phyloP scores from a whole-genome alignment of 2,113 vertebrate genomes.

The Crotalus helleri region DNA sequence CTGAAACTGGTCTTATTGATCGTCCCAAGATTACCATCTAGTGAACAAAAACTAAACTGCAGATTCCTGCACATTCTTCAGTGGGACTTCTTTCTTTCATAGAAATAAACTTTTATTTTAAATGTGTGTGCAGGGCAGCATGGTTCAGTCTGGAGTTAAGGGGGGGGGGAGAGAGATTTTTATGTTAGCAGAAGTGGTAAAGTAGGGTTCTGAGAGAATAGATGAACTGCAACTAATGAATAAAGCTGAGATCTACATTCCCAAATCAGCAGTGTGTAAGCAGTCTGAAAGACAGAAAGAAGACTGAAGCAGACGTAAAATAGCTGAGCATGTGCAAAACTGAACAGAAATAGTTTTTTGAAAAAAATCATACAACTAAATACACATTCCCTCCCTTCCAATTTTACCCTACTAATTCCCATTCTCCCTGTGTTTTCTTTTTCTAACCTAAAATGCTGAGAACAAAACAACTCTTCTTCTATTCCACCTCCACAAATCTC shows the following conservation, averaged over 20 bases:
- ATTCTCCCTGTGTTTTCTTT: background rate
- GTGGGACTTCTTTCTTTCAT: background rate
- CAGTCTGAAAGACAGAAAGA: background rate
- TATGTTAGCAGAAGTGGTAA: background rate
- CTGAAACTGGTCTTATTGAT: background rate
- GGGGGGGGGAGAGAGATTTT: background rate
- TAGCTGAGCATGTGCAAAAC: background rate
- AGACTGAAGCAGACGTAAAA: background rate
- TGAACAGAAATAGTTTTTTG: background rate
- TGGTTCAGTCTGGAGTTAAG: background rate
- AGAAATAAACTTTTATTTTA: background rate
- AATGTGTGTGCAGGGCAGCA: background rate
- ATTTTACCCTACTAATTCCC: background rate
- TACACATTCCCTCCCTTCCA: background rate
- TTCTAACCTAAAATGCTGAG: background rate
- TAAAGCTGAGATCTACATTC: background rate
- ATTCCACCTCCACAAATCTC: background rate
- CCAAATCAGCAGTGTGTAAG: background rate
- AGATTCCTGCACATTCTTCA: background rate
- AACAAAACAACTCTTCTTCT: background rate
- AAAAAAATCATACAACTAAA: background rate
- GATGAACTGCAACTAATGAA: background rate
- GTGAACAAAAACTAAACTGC: conserved; percentile 35
- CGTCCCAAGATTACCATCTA: conserved; percentile 61
- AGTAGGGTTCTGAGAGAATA: background rate